These are phyloP conservation scores for Lampris megalopsis DNA, from an alignment of 2,113 vertebrate genomes.

Conservation along the genomic window DNA sequence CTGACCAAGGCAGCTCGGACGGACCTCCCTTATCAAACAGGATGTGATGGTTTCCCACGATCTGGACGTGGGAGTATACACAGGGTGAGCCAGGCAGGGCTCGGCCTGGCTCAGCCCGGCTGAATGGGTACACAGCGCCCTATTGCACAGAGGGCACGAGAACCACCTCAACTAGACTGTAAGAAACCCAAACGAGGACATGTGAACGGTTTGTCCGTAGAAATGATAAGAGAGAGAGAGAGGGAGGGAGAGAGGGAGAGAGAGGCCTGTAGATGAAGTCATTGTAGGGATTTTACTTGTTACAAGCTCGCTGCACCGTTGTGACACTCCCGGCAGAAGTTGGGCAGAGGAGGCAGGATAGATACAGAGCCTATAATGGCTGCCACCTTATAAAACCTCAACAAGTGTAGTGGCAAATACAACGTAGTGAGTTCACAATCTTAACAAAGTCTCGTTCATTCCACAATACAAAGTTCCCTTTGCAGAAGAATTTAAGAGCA, in stretches of 20 bases:
- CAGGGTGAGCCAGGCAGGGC: slow-evolving; percentile 17
- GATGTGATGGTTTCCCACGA: slow-evolving; percentile 73
- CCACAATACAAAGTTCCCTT: no score
- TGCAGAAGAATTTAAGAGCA: no score
- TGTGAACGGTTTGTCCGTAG: background rate
- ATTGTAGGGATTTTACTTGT: background rate
- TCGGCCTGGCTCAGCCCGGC: background rate
- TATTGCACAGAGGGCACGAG: background rate
- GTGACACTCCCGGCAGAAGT: slow-evolving; percentile 28
- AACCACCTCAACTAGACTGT: no score
- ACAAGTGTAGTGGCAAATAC: slow-evolving; percentile 27
- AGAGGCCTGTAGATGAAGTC: background rate
- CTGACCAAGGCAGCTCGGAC: slow-evolving; percentile 67
- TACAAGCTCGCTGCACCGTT: slow-evolving; percentile 3
- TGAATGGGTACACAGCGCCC: background rate
- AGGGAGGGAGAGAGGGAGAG: background rate
- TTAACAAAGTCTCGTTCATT: no score
- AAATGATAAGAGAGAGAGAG: background rate
- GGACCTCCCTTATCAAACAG: slow-evolving; percentile 82
- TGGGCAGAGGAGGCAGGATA: slow-evolving; percentile 10
- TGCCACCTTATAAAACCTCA: slow-evolving; percentile 21
- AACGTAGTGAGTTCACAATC: no score
- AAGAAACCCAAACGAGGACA: no score
- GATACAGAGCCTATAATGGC: background rate
- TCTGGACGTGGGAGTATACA: slow-evolving; percentile 25